Base-by-base conservation (phyloP, 2,797 vertebrate species). In the Xerus rutilus region DNA sequence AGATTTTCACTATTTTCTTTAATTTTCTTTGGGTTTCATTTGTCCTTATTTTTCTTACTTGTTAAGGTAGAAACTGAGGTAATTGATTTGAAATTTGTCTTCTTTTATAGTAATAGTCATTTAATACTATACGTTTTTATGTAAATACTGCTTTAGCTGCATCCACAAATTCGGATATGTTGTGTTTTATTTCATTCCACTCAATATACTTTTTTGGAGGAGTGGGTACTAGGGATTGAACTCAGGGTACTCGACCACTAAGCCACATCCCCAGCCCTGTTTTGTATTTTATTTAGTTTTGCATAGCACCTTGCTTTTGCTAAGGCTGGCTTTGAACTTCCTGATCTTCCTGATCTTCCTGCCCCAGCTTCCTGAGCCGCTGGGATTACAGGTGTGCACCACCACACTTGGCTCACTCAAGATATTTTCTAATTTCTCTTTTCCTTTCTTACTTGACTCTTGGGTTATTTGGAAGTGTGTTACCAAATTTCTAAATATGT, bases 401-500 rank as follows among this genome's bases (percentile, higher is more conserved):
- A 14, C 15, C 14, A 15, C 49, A 52, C 49, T 52, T 52, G 4
- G 49, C 49, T n/a, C 20, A 49, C 81, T 81, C 15, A 64, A 76
- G 39, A 88, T 88, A 65, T 20, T 88, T 83, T 67, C 20, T 79
- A 47, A 76, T 77, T 89, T 85, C 28, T n/a, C 20, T 78, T 89
- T 77, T 69, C 49, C 77, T 70, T 77, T 86, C 17, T 39, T 85
- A 30, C 69, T 69, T 74, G 47, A 79, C 6, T 18, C 30, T 35
- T 86, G 52, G 18, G 43, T 59, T 65, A 73, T 79, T 84, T 62
- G 89, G 64, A 59, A 49, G 45, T 35, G 1, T 64, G 57, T 59
- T 86, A 74, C 20, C 32, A 47, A 77, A 78, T 88, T 96, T 72
- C 54, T 79, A 96, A 57, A 67, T 28, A n/a, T 23, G 12, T 86